Conservation (phyloP, 1,140 invertebrate species). For the Sycophila sp. region DNA sequence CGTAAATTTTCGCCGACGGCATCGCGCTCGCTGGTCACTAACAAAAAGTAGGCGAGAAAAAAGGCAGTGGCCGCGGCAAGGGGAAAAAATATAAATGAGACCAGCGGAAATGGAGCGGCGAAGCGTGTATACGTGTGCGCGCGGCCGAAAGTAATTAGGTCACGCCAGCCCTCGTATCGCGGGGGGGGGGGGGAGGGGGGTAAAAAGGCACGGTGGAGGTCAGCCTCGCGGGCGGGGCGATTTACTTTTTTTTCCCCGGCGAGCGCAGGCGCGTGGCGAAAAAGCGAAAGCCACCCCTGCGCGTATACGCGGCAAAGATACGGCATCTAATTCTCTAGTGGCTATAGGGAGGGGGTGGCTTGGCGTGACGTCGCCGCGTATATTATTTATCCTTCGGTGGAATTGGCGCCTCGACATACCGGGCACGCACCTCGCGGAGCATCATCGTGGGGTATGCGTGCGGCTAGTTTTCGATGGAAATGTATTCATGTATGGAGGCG, state of each 20-base stretch:
- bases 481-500: not conserved
- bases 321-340: slow-evolving; percentile 61
- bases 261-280: too few species aligned
- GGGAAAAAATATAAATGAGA: not conserved
- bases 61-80: too few species aligned
- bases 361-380: slow-evolving; percentile 50
- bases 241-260: slow-evolving; percentile 12
- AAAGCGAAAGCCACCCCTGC: too few species aligned
- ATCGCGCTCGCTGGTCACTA: too few species aligned
- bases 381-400: slow-evolving; percentile 60
- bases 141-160: slow-evolving; percentile 32
- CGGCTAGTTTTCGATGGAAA: not conserved
- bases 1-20: too few species aligned
- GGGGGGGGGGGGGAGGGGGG: not conserved
- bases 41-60: too few species aligned
- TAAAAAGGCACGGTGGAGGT: not conserved
- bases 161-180: slow-evolving; percentile 8
- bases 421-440: slow-evolving; percentile 51
- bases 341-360: not conserved
- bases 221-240: not conserved
- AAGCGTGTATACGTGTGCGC: too few species aligned
- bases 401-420: slow-evolving; percentile 61
- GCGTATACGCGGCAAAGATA: slow-evolving; percentile 52
- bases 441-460: not conserved
- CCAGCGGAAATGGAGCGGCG: slow-evolving; percentile 17